Evolutionary conservation across 2,888 invertebrate genomes (phyloP).

Genomic region (Minunthozetes semirufus): DNA sequence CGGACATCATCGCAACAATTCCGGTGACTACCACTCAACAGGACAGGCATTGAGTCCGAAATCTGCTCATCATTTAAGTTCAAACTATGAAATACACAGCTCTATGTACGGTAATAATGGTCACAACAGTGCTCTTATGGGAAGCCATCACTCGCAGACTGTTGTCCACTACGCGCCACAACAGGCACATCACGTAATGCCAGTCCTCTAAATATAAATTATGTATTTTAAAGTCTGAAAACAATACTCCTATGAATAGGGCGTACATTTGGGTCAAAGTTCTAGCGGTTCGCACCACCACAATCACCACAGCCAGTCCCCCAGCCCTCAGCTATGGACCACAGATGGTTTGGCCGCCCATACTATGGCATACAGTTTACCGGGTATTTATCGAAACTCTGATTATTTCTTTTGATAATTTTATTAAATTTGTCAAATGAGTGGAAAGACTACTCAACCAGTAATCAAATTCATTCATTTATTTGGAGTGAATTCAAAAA

Average conservation of each 20-base stretch:
- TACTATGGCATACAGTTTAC: constrained; percentile 17
- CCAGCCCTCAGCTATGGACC: constrained; percentile 24
- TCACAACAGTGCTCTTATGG: background rate
- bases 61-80: constrained; percentile 18
- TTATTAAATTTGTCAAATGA: background rate
- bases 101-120: constrained; percentile 18
- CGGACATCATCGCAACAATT: background rate
- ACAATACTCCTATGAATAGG: background rate
- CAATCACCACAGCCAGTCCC: background rate
- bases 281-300: constrained; percentile 11
- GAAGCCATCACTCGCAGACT: constrained; percentile 28
- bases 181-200: constrained; percentile 26
- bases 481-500: background rate
- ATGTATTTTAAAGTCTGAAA: background rate
- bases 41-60: background rate
- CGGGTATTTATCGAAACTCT: background rate
- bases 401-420: background rate
- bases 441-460: background rate
- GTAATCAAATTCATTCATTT: constrained; percentile 5
- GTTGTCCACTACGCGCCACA: constrained; percentile 35
- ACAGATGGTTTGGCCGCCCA: constrained; percentile 20
- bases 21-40: constrained; percentile 6
- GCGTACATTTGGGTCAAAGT: constrained; percentile 28
- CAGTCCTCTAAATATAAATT: background rate
- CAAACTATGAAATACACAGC: constrained; percentile 4